These are phyloP conservation scores for Zeugodacus cucurbitae DNA, from an alignment of 1,140 invertebrate genomes.

Conservation along the genomic window DNA sequence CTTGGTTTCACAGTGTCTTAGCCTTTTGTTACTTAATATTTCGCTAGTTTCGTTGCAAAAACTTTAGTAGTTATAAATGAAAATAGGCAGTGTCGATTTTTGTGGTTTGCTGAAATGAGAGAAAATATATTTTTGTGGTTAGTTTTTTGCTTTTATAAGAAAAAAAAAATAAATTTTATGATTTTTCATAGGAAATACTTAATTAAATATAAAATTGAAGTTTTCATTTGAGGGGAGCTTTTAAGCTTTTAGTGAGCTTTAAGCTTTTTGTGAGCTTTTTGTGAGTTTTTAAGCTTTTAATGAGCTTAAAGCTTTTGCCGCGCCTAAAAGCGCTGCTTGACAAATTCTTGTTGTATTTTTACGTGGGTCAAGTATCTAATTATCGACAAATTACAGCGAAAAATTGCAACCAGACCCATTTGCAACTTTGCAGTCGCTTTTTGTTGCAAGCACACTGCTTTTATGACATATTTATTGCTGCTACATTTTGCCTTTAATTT, in stretches of 20 bases:
- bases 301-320: too few species aligned
- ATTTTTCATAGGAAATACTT: neutral
- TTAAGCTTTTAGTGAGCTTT: too few species aligned
- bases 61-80: neutral
- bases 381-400: neutral
- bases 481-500: neutral
- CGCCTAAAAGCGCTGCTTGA: too few species aligned
- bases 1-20: neutral
- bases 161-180: neutral
- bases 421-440: neutral
- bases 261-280: too few species aligned
- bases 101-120: neutral
- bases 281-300: too few species aligned
- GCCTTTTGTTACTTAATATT: neutral
- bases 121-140: neutral
- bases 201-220: neutral
- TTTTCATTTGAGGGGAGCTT: neutral
- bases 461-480: neutral
- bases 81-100: neutral
- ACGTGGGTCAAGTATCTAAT: too few species aligned
- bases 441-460: neutral
- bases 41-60: neutral
- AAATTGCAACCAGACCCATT: neutral
- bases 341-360: neutral
- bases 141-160: neutral